phyloP scores from a whole-genome alignment of 2,888 invertebrate species.

The Rhabditoides inermis region DNA sequence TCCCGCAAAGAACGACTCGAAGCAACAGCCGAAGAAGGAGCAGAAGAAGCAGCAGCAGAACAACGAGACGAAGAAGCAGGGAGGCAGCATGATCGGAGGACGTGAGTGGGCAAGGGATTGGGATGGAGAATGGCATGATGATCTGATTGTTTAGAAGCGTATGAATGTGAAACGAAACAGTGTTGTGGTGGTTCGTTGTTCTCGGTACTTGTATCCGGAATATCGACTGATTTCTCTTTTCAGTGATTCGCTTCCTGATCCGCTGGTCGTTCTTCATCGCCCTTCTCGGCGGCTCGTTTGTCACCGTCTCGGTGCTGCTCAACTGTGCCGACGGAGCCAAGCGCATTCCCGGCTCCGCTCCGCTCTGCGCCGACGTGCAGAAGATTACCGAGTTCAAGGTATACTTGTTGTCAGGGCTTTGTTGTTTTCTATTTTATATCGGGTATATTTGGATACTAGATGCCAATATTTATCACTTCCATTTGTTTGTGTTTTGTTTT shows the following conservation, averaged over 20 bases:
- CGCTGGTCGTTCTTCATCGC: constrained; percentile 6
- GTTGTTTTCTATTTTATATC: too few species aligned
- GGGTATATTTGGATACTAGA: too few species aligned
- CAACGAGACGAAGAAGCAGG: constrained; percentile 3
- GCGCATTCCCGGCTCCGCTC: constrained; percentile 12
- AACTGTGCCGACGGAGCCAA: constrained; percentile 13
- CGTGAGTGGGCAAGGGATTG: neutral
- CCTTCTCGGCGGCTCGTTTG: constrained; percentile 3
- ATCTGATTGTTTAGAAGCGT: too few species aligned
- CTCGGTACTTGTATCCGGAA: neutral
- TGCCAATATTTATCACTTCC: too few species aligned
- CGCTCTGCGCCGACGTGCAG: constrained; percentile 21
- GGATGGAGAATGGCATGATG: too few species aligned
- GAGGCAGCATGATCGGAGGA: neutral
- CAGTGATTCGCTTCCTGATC: constrained; percentile 14
- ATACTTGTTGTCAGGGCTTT: too few species aligned
- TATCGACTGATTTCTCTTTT: constrained; percentile 1
- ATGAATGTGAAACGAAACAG: neutral
- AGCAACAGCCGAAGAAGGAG: constrained; percentile 10
- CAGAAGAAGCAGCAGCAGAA: constrained; percentile 10
- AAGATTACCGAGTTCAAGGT: constrained; percentile 8
- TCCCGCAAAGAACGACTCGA: constrained; percentile 1
- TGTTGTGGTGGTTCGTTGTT: neutral
- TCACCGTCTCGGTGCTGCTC: constrained; percentile 12
- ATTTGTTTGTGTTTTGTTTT: too few species aligned